Conservation (phyloP, 2,797 vertebrate genomes). For the Neostethus bicornis region DNA sequence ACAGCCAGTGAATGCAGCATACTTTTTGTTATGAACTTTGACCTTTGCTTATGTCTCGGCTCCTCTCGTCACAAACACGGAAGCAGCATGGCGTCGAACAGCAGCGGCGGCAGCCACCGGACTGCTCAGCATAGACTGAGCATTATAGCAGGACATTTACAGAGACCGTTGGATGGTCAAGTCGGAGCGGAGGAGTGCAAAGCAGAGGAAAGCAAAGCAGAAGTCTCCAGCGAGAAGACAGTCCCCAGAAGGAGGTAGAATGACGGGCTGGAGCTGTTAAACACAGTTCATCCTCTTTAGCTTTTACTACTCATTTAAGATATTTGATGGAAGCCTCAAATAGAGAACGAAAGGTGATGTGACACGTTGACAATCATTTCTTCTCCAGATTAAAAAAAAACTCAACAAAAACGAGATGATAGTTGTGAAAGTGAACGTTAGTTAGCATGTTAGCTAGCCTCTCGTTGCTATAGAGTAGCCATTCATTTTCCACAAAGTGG, state of each 20-base stretch:
- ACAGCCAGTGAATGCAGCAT: conserved; percentile 27
- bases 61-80: conserved; percentile 78
- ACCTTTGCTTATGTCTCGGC: conserved; percentile 58
- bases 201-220: conserved; percentile 53
- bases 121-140: conserved; percentile 78
- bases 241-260: conserved; percentile 82
- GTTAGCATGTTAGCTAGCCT: conserved; percentile 56
- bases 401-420: too few species aligned
- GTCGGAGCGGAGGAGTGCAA: conserved; percentile 71
- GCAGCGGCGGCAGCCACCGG: conserved; percentile 68
- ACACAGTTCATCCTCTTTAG: conserved; percentile 29
- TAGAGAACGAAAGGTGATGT: neutral
- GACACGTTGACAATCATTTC: neutral
- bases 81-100: conserved; percentile 87
- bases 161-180: conserved; percentile 43
- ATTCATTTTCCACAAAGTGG: conserved; percentile 64
- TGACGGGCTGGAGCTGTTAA: conserved; percentile 54
- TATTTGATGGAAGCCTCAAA: neutral
- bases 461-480: conserved; percentile 39
- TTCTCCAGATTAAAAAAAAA: neutral
- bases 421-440: neutral
- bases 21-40: conserved; percentile 65
- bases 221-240: conserved; percentile 52
- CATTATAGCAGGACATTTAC: conserved; percentile 79
- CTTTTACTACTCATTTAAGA: conserved; percentile 27